A percentile compares a stretch with the other conserved stretches of the same genome.
phyloP scores from a whole-genome alignment of 2,797 vertebrate genomes.

The Channa striata region DNA sequence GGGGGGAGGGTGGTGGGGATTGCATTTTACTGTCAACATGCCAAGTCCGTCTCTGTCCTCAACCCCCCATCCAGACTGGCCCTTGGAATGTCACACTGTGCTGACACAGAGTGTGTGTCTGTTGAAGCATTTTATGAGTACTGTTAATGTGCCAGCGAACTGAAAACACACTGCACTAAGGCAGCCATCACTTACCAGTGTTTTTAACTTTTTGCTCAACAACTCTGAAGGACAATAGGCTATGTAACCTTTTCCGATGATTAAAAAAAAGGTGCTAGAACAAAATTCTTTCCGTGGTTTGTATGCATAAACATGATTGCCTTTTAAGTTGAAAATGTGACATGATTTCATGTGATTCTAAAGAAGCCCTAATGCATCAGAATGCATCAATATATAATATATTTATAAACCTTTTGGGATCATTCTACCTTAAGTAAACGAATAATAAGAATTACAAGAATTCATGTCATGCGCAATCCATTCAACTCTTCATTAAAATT shows the following conservation, averaged over 20 bases:
- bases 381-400: too few species aligned
- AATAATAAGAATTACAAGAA: too few species aligned
- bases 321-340: constrained; percentile 28
- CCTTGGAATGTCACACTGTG: constrained; percentile 72
- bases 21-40: constrained; percentile 61
- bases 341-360: constrained; percentile 27
- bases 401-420: too few species aligned
- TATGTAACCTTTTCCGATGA: not conserved
- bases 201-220: constrained; percentile 4
- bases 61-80: constrained; percentile 49
- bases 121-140: constrained; percentile 18
- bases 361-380: too few species aligned
- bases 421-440: too few species aligned
- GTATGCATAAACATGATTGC: constrained; percentile 15
- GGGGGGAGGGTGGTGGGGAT: constrained; percentile 29
- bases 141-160: not conserved
- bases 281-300: constrained; percentile 10
- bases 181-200: not conserved
- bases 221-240: not conserved
- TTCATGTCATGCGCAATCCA: not conserved
- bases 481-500: not conserved
- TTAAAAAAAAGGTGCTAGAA: constrained; percentile 4
- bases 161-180: constrained; percentile 17
- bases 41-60: constrained; percentile 60
- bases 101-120: constrained; percentile 47